Base-by-base conservation (phyloP, 2,888 invertebrate species). In the Diaphora mendica region DNA sequence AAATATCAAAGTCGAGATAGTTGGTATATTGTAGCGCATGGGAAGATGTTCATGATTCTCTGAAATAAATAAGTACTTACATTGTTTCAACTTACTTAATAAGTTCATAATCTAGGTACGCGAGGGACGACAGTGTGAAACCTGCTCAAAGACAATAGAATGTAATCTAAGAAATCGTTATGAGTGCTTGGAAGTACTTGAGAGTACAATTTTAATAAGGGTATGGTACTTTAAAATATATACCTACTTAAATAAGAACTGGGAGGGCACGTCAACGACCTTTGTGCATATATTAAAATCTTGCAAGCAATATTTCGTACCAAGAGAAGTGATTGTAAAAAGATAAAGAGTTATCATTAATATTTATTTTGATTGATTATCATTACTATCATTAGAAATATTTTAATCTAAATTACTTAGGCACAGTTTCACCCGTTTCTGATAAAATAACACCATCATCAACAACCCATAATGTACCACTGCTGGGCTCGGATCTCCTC, bases 111-210 rank as follows among this genome's bases (percentile, higher is more conserved):
- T 65, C 65, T 35, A 71, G n/a, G n/a, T 65, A 26, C 51, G 20
- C n/a, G 51, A 48, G 35, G 39, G 70, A 51, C 48, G 8, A 71
- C 35, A 51, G 71, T 65, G 65, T 64, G 71, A 71, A 65, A 48
- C 26, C 71, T 71, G 51, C 39, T 55, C 35, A 35, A 30, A 70
- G 70, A 71, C 71, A 65, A 71, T 65, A 26, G 26, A 35, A 17
- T 33, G 26, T 23, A 64, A 33, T 39, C 55, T 71, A 55, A 51
- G 39, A 39, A 70, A 64, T 51, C 8, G 39, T 51, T 51, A 51
- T 65, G 17, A 55, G 30, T 62, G 26, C 55, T n/a, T 55, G 51
- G n/a, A 55, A 55, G 23, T 11, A n/a, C 51, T n/a, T 51, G 35
- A 35, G 44, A 44, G 23, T 64, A 33, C 30, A 26, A 59, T 69